Evolutionary conservation across 2,888 invertebrate genomes (phyloP).

Genomic region (Epinotia ramella): DNA sequence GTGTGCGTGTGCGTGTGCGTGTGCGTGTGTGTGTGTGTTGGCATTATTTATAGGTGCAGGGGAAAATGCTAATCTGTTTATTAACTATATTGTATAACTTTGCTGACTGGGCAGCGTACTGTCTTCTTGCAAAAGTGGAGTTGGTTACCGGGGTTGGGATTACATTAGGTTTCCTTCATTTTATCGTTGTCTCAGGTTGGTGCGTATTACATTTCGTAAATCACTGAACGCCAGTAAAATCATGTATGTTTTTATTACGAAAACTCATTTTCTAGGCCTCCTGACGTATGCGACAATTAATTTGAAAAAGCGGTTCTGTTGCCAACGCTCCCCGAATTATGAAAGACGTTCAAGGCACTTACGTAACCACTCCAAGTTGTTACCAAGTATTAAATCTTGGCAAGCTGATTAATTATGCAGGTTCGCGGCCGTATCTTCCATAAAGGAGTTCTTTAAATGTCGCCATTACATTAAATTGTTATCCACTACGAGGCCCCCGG

Average conservation of each 20-base stretch:
- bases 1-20: too few species aligned
- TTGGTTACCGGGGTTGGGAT: too few species aligned
- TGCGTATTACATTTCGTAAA: not conserved
- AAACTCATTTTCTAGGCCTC: not conserved
- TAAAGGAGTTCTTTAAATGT: conserved; percentile 75
- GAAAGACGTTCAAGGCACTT: conserved; percentile 33
- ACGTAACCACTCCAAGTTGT: conserved; percentile 42
- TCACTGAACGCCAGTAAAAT: not conserved
- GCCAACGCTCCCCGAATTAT: conserved; percentile 21
- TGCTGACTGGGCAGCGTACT: too few species aligned
- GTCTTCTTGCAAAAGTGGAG: too few species aligned
- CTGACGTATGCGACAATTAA: conserved; percentile 7
- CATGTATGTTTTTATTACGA: not conserved
- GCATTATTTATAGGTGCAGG: too few species aligned
- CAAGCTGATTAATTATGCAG: conserved; percentile 70
- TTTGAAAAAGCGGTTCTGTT: not conserved
- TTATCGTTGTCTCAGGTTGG: too few species aligned
- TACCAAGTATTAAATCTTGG: conserved; percentile 45
- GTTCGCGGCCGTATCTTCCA: conserved; percentile 66
- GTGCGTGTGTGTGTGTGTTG: too few species aligned
- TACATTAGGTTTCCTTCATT: too few species aligned
- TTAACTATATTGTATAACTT: too few species aligned
- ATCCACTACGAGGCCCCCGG: conserved; percentile 70
- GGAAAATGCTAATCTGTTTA: too few species aligned
- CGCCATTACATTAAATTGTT: conserved; percentile 78